phyloP scores from a whole-genome alignment of 2,888 invertebrate species.

The Pasiphila rectangulata region DNA sequence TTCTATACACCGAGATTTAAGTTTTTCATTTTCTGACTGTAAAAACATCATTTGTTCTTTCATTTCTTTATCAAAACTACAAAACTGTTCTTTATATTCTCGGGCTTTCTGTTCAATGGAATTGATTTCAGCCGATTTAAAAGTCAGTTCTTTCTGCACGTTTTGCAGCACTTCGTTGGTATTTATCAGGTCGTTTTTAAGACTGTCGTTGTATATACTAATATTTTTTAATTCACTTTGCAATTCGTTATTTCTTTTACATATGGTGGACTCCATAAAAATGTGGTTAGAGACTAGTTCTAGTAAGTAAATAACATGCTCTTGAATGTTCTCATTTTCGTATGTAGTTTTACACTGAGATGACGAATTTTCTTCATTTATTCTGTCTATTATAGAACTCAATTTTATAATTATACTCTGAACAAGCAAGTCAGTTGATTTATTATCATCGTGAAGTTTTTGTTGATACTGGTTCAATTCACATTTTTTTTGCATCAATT shows the following conservation, averaged over 20 bases:
- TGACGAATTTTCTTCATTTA: slow-evolving; percentile 10
- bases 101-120: slow-evolving; percentile 47
- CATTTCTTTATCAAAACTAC: slow-evolving; percentile 42
- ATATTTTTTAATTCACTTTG: slow-evolving; percentile 16
- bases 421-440: slow-evolving; percentile 39
- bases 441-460: slow-evolving; percentile 26
- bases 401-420: slow-evolving; percentile 41
- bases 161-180: slow-evolving; percentile 44
- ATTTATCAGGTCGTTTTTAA: slow-evolving; percentile 38
- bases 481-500: slow-evolving; percentile 34
- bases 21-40: slow-evolving; percentile 47
- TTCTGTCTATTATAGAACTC: slow-evolving; percentile 31
- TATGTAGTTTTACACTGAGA: slow-evolving; percentile 5
- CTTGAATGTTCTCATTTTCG: slow-evolving; percentile 32
- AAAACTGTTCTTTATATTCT: slow-evolving; percentile 51
- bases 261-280: slow-evolving; percentile 20
- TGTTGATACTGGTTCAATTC: slow-evolving; percentile 32
- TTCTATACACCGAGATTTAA: slow-evolving; percentile 37
- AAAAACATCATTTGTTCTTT: slow-evolving; percentile 49
- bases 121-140: slow-evolving; percentile 50
- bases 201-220: slow-evolving; percentile 9
- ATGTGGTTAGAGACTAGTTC: slow-evolving; percentile 45
- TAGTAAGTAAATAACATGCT: slow-evolving; percentile 45
- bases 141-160: slow-evolving; percentile 47
- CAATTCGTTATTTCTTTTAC: slow-evolving; percentile 38